Percentiles rank a stretch among this genome's conserved stretches.
phyloP scores from a whole-genome alignment of 2,797 vertebrate genomes.

The Epinephelus coioides region DNA sequence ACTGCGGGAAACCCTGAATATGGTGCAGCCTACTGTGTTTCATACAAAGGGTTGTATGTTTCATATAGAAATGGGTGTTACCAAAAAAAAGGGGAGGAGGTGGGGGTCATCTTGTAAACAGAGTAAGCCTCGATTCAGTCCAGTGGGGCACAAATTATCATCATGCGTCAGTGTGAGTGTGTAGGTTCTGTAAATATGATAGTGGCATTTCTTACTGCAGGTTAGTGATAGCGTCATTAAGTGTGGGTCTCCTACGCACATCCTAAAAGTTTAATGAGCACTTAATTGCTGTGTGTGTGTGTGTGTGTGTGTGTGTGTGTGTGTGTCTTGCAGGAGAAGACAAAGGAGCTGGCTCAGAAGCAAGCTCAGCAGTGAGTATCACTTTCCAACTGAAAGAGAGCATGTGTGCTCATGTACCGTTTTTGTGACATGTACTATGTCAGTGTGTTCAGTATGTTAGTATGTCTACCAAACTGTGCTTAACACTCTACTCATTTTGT shows the following conservation, averaged over 20 bases:
- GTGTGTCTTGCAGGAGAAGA: constrained; percentile 90
- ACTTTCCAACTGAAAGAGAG: constrained; percentile 64
- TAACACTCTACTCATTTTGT: constrained; percentile 20
- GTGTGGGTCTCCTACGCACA: constrained; percentile 64
- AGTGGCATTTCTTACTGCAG: constrained; percentile 45
- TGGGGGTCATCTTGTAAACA: neutral
- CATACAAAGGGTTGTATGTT: neutral
- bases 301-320: constrained; percentile 55
- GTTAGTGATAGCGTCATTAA: constrained; percentile 51
- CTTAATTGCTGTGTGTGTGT: constrained; percentile 74
- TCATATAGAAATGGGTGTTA: neutral
- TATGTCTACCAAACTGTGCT: constrained; percentile 38
- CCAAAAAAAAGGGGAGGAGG: neutral
- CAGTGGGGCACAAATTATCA: constrained; percentile 29
- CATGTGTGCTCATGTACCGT: constrained; percentile 18
- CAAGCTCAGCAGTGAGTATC: constrained; percentile 97
- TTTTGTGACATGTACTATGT: constrained; percentile 20
- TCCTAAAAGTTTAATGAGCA: constrained; percentile 82
- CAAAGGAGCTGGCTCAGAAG: constrained; percentile 96
- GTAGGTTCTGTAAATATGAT: constrained; percentile 45
- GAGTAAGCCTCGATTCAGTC: constrained; percentile 14
- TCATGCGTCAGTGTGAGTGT: neutral
- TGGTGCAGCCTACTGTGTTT: neutral
- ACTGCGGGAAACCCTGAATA: neutral
- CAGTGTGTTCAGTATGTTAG: constrained; percentile 18